Evolutionary conservation across 2,797 vertebrate species (phyloP).

Genomic region (Microctenopoma steveboyesi): DNA sequence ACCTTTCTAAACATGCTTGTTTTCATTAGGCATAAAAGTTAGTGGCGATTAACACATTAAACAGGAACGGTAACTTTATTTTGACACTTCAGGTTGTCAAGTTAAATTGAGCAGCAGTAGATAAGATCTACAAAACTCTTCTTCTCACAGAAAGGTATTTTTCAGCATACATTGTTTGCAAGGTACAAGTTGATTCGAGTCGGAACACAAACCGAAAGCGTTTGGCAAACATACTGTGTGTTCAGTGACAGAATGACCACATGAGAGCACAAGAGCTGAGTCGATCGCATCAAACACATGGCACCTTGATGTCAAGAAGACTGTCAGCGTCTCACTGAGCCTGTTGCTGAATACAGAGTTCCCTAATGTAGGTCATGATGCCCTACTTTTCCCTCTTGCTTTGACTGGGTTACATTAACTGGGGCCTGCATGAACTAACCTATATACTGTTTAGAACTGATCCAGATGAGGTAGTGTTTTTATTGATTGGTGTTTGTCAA

Average conservation of each 20-base stretch:
- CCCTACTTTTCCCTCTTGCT: conserved; percentile 63
- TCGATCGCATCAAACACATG: conserved; percentile 12
- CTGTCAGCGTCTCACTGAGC: conserved; percentile 32
- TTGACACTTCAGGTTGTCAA: not conserved
- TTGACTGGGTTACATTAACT: conserved; percentile 59
- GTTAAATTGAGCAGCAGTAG: not conserved
- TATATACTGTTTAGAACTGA: conserved; percentile 66
- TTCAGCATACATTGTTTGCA: conserved; percentile 2
- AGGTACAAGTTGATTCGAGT: not conserved
- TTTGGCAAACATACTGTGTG: conserved; percentile 18
- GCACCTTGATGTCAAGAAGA: conserved; percentile 26
- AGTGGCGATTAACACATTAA: not conserved
- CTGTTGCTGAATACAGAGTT: conserved; percentile 38
- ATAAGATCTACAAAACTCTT: not conserved
- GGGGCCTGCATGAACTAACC: conserved; percentile 64
- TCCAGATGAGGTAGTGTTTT: conserved; percentile 54
- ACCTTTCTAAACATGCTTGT: conserved; percentile 28
- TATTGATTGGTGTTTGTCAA: conserved; percentile 50
- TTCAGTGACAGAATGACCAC: conserved; percentile 9
- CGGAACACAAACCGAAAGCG: not conserved
- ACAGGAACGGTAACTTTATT: not conserved
- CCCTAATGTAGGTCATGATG: conserved; percentile 70
- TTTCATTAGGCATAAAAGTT: conserved; percentile 24
- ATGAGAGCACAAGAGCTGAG: conserved; percentile 8
- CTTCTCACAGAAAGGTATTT: not conserved